phyloP scores from a whole-genome alignment of 2,797 vertebrate genomes.

The Hydrocynus forskahlii region DNA sequence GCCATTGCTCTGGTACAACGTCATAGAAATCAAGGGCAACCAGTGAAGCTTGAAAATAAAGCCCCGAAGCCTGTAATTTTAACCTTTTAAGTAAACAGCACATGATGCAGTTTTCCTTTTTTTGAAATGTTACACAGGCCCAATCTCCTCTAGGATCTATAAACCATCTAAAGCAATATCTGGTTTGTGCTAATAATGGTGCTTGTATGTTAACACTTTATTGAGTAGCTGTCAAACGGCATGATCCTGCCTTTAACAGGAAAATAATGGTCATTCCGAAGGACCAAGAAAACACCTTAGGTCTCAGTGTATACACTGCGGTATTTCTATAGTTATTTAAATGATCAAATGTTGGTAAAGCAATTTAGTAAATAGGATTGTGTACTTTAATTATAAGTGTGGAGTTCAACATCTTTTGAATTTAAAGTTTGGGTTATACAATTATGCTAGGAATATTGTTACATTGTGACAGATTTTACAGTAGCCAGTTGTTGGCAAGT shows the following conservation, averaged over 20 bases:
- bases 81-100: slow-evolving; percentile 13
- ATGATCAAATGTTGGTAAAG: too few relatives aligned
- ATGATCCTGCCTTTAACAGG: too few relatives aligned
- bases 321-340: too few relatives aligned
- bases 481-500: slow-evolving; percentile 70
- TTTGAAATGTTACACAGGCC: background rate
- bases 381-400: background rate
- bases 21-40: slow-evolving; percentile 15
- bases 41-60: slow-evolving; percentile 12
- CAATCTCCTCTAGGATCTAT: background rate
- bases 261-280: too few relatives aligned
- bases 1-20: background rate
- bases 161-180: background rate
- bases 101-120: background rate
- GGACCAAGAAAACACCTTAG: too few relatives aligned
- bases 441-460: too few relatives aligned
- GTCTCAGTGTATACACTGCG: too few relatives aligned
- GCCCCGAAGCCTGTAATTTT: slow-evolving; percentile 12
- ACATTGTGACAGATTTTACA: background rate
- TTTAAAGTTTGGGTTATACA: too few relatives aligned
- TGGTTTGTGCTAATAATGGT: background rate
- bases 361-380: too few relatives aligned
- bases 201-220: background rate
- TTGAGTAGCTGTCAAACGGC: background rate
- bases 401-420: background rate